Conservation (phyloP, 2,113 vertebrate genomes). For the Rhinolophus sinicus region DNA sequence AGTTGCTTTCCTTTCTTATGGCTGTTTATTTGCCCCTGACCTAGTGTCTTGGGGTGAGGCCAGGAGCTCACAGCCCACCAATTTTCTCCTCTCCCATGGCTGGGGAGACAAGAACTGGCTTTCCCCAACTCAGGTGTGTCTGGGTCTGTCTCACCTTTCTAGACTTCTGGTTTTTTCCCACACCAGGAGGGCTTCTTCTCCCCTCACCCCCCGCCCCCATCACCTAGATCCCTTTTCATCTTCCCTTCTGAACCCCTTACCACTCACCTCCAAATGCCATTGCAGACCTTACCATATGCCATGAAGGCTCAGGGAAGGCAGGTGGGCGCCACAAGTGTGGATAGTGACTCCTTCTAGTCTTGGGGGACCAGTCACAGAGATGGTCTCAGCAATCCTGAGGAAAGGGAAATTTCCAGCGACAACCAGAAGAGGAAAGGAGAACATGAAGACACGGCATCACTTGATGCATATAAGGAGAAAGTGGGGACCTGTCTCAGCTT, state of each 20-base stretch:
- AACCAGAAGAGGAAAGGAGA: background rate
- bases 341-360: background rate
- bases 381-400: background rate
- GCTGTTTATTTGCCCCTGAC: too few species aligned
- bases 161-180: background rate
- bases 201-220: background rate
- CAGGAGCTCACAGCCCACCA: background rate
- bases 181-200: background rate
- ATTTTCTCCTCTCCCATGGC: background rate
- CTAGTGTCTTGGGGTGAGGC: background rate
- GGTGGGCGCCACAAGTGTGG: background rate
- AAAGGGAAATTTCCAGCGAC: background rate
- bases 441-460: rapidly evolving
- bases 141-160: background rate
- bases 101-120: background rate
- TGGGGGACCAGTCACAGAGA: background rate
- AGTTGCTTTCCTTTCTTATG: too few species aligned
- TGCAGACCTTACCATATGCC: rapidly evolving
- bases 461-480: background rate
- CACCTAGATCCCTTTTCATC: background rate
- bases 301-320: background rate
- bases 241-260: background rate
- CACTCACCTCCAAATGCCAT: background rate
- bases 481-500: background rate
- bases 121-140: background rate